Evolutionary conservation across 2,113 vertebrate species (phyloP).

Genomic region (Tiliqua scincoides): DNA sequence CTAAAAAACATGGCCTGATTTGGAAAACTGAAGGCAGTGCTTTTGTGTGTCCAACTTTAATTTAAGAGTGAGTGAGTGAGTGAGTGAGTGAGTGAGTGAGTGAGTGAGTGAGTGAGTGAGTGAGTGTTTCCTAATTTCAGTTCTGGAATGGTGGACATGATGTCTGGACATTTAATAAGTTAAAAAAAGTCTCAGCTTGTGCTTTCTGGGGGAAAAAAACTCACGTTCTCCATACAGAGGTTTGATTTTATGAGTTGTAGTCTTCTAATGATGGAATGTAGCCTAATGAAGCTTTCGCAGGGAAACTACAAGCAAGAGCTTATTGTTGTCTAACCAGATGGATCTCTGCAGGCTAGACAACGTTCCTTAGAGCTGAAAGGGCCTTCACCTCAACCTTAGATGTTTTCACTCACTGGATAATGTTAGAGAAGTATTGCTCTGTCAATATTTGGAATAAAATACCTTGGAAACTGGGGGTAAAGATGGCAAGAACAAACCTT

Average conservation of each 20-base stretch:
- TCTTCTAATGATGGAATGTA: constrained; percentile 25
- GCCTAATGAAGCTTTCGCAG: constrained; percentile 22
- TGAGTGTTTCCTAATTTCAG: constrained; percentile 7
- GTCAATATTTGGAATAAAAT: background rate
- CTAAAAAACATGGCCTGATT: background rate
- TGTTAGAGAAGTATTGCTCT: background rate
- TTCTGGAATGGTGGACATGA: background rate
- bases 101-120: background rate
- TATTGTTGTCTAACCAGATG: background rate
- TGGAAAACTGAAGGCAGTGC: constrained; percentile 6
- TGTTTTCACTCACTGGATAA: background rate
- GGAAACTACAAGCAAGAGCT: background rate
- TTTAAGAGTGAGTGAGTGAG: constrained; percentile 5
- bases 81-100: background rate
- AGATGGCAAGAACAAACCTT: background rate
- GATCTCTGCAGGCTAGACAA: background rate
- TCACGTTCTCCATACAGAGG: constrained; percentile 3
- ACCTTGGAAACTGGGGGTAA: background rate
- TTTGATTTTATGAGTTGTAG: constrained; percentile 29
- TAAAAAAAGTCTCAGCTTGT: constrained; percentile 5
- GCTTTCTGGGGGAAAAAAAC: background rate
- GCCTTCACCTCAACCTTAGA: background rate
- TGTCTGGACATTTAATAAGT: constrained; percentile 20
- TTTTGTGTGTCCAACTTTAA: background rate
- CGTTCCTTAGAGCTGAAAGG: background rate